Base-by-base conservation (phyloP, 2,797 vertebrate genomes). In the Hozukius guyotensis region DNA sequence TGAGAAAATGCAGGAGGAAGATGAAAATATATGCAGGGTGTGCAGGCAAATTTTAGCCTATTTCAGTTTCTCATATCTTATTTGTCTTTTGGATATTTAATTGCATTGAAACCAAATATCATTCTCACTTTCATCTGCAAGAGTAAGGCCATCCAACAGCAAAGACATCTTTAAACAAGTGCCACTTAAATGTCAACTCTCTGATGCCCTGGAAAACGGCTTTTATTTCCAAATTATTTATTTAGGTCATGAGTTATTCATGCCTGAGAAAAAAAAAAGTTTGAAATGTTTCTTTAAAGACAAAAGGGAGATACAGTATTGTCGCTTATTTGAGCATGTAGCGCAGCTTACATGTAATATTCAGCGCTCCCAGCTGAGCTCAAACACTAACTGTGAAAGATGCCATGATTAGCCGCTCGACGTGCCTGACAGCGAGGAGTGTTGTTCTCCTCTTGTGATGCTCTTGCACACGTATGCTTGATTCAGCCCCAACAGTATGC, bases 181-280 rank as follows among this genome's bases (percentile, higher is more conserved):
- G 4, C 32, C 14, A 38, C 34, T 42, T 52, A 36, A 78, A 36
- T 25, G 22, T 57, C 27, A 46, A 20, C 38, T 61, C 65, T 67
- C 36, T 3, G 4, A 12, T 60, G 82, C 77, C 71, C 67, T 53
- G 66, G 56, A 83, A 82, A 85, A 85, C 16, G 20, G 13, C 75
- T 68, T 80, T 78, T 82, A 71, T 78, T 71, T 71, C 27, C 31
- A 72, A 63, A 88, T 87, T 1, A 86, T 87, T 82, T 81, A 85
- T 86, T 86, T 68, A 80, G 25, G 13, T 69, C 46, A 68, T 88
- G 65, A 81, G 38, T 89, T 92, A 85, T 90, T 92, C 56, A 89
- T 90, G 24, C 32, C 11, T n/a, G 18, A 64, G 55, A 75, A 71
- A 61, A 24, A 56, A 78, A 72, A 25, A 6, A 5, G 13, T 32